phyloP scores from a whole-genome alignment of 2,797 vertebrate genomes.

The Sebastes reedi region DNA sequence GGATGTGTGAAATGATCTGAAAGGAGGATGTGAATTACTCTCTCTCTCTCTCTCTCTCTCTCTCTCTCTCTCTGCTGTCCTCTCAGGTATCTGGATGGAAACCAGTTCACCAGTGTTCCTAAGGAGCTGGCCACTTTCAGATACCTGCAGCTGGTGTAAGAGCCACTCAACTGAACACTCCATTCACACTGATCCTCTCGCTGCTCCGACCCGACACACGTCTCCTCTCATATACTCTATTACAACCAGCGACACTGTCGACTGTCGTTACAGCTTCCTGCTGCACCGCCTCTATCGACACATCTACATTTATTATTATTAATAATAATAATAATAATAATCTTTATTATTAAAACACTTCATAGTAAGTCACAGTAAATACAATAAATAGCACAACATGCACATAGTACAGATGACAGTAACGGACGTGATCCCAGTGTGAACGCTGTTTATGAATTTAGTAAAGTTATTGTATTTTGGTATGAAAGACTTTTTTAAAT shows the following conservation, averaged over 20 bases:
- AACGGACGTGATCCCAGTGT: no score
- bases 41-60: background rate
- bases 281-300: background rate
- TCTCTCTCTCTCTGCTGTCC: background rate
- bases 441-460: no score
- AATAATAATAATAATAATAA: no score
- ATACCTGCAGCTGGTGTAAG: constrained; percentile 95
- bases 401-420: no score
- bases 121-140: constrained; percentile 90
- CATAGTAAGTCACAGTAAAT: no score
- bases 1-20: background rate
- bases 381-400: no score
- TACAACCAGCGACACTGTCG: no score
- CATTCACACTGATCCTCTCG: background rate
- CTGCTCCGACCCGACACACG: background rate
- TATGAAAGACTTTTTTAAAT: no score
- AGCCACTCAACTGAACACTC: background rate
- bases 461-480: no score
- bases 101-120: constrained; percentile 92
- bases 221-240: background rate
- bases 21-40: background rate
- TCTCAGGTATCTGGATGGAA: constrained; percentile 94
- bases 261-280: background rate
- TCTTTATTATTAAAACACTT: no score
- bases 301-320: background rate